These are phyloP conservation scores for Bufo bufo DNA, from an alignment of 2,113 vertebrate species.

Conservation along the genomic window DNA sequence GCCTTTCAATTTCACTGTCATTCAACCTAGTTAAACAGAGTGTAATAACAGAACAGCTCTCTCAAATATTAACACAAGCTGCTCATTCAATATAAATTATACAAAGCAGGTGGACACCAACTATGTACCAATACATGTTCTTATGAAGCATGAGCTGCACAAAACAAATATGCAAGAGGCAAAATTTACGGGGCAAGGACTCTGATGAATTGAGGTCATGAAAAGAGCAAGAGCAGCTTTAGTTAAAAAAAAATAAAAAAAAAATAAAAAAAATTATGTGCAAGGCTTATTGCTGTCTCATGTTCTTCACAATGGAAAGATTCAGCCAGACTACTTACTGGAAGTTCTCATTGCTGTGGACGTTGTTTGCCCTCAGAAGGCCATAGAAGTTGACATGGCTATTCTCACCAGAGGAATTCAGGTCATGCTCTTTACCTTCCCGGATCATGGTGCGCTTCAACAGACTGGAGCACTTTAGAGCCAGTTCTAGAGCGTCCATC, in stretches of 20 bases:
- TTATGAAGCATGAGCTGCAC: not conserved
- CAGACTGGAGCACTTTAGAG: constrained; percentile 94
- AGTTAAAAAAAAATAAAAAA: no score
- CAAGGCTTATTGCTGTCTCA: not conserved
- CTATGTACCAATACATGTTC: not conserved
- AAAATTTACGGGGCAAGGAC: not conserved
- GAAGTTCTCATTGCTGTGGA: constrained; percentile 83
- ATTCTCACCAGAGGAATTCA: constrained; percentile 82
- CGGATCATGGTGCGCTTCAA: constrained; percentile 97
- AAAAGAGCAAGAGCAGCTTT: no score
- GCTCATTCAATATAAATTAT: not conserved
- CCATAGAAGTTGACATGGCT: constrained; percentile 92
- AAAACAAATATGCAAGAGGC: not conserved
- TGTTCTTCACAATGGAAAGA: not conserved
- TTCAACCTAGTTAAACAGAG: constrained; percentile 76
- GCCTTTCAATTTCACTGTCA: constrained; percentile 86
- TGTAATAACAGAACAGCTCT: not conserved
- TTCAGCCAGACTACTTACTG: constrained; percentile 77
- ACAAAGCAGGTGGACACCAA: not conserved
- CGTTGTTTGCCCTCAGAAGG: constrained; percentile 89
- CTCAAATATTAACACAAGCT: not conserved
- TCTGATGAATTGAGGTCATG: not conserved
- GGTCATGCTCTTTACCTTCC: constrained; percentile 92
- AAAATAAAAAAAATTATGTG: not conserved
- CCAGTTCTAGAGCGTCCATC: constrained; percentile 98